Percentiles rank a stretch among this genome's conserved stretches.
Conservation (phyloP, 2,113 vertebrate species). For the Probosciger aterrimus region DNA sequence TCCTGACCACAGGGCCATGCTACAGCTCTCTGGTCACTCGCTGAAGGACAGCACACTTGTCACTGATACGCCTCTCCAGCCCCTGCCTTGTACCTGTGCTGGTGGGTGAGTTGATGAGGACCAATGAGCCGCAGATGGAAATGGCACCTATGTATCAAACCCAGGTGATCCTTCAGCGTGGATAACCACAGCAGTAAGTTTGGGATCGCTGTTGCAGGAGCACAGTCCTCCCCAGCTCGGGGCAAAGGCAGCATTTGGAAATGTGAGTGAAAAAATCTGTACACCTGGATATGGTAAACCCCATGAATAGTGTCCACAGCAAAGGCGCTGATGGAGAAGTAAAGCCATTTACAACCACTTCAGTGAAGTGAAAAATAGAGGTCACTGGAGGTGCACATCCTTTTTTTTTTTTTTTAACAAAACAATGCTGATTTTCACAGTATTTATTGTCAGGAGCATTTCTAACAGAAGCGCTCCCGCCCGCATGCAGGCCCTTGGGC, state of each 20-base stretch:
- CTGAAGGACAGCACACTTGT: background rate
- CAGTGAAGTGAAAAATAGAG: slow-evolving; percentile 58
- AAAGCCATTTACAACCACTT: slow-evolving; percentile 4
- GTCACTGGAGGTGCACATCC: background rate
- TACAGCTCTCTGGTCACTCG: fast-evolving
- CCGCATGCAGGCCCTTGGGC: background rate
- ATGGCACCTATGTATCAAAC: fast-evolving
- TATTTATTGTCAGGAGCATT: slow-evolving; percentile 30
- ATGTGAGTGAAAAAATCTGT: background rate
- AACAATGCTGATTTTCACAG: slow-evolving; percentile 34
- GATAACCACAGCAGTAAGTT: background rate
- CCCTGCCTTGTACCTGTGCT: fast-evolving
- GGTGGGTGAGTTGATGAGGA: background rate
- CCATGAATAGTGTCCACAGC: background rate
- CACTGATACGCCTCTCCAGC: fast-evolving
- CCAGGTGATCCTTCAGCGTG: fast-evolving
- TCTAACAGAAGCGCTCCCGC: background rate
- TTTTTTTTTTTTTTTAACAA: slow-evolving; percentile 6
- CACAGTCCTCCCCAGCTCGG: background rate
- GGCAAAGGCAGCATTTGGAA: background rate
- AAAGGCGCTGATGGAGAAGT: background rate
- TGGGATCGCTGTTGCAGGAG: background rate
- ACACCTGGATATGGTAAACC: background rate
- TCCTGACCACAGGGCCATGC: background rate
- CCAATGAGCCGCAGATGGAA: background rate